phyloP scores from a whole-genome alignment of 2,113 vertebrate species.

The Geococcyx californianus region DNA sequence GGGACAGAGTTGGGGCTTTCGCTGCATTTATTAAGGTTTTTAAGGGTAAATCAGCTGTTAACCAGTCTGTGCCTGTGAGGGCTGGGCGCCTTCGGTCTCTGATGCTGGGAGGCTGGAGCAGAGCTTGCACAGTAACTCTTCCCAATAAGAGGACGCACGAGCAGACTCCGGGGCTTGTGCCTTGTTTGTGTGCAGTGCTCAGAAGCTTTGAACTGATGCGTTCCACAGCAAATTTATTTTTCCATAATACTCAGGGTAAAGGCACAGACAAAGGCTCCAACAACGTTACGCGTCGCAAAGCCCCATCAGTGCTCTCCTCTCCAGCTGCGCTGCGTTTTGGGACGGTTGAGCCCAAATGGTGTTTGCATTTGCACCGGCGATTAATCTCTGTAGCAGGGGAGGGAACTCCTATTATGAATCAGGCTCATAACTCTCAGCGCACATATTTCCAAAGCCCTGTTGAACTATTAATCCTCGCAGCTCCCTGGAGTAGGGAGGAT shows the following conservation, averaged over 20 bases:
- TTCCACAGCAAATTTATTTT: not conserved
- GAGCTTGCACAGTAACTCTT: not conserved
- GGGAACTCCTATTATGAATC: not conserved
- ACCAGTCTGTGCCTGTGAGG: rapidly evolving
- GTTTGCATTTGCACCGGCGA: not conserved
- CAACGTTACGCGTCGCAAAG: not conserved
- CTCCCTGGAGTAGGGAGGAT: conserved; percentile 11
- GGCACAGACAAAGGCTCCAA: not conserved
- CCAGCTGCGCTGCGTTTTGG: not conserved
- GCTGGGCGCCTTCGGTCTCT: not conserved
- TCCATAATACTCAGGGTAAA: not conserved
- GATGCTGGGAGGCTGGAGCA: not conserved
- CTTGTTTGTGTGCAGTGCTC: rapidly evolving
- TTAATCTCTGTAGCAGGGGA: conserved; percentile 12
- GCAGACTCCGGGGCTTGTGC: not conserved
- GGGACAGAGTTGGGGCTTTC: rapidly evolving
- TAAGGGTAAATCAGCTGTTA: not conserved
- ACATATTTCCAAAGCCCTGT: not conserved
- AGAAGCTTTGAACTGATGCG: rapidly evolving
- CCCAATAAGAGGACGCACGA: not conserved
- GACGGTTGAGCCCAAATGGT: not conserved
- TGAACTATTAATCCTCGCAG: conserved; percentile 15
- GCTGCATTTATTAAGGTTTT: not conserved
- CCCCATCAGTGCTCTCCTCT: not conserved
- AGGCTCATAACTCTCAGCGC: conserved; percentile 23